These are phyloP conservation scores for Gallinago media DNA, from an alignment of 2,113 vertebrate genomes.

Conservation along the genomic window DNA sequence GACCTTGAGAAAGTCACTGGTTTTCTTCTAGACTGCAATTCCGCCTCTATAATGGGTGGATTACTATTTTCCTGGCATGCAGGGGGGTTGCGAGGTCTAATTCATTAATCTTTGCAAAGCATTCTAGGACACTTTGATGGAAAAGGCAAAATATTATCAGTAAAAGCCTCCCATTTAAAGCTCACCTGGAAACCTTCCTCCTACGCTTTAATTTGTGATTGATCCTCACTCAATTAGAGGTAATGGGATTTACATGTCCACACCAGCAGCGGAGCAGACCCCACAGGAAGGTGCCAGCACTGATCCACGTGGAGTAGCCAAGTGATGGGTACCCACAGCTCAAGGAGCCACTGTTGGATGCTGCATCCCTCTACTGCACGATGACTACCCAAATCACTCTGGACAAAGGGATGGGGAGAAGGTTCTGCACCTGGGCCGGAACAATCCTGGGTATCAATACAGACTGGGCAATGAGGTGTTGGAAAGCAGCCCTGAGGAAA, in stretches of 20 bases:
- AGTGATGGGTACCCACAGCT: not conserved
- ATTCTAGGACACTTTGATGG: not conserved
- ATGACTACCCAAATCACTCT: not conserved
- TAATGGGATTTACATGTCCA: not conserved
- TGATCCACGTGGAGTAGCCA: not conserved
- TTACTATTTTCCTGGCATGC: not conserved
- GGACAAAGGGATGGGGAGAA: not conserved
- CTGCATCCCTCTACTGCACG: not conserved
- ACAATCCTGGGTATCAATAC: no score
- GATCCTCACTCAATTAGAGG: not conserved
- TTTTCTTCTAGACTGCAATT: not conserved
- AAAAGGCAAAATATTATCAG: slow-evolving; percentile 37
- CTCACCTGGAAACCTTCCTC: slow-evolving; percentile 38
- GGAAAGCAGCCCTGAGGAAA: no score
- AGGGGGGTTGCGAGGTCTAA: not conserved
- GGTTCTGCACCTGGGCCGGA: no score
- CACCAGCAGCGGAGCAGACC: not conserved
- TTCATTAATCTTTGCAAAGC: slow-evolving; percentile 21
- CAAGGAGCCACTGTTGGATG: accelerated
- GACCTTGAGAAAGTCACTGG: not conserved
- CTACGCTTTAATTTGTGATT: not conserved
- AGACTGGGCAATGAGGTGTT: no score
- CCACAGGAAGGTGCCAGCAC: not conserved
- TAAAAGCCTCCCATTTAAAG: not conserved
- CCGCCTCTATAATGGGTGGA: not conserved